Evolutionary conservation across 2,113 vertebrate genomes (phyloP).

Genomic region (Misgurnus anguillicaudatus): DNA sequence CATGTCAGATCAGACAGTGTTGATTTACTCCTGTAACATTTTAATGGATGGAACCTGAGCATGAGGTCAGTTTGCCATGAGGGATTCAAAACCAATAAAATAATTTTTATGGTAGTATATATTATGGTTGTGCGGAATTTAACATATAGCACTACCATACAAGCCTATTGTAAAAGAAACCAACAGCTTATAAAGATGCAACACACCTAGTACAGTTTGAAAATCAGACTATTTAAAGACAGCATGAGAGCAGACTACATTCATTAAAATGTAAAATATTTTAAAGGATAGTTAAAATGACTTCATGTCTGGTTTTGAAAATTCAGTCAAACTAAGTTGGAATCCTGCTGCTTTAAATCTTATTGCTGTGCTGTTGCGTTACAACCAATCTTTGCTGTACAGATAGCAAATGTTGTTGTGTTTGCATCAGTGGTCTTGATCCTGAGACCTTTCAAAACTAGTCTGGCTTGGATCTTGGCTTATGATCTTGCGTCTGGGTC

Average conservation of each 20-base stretch:
- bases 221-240: neutral
- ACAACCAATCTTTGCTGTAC: neutral
- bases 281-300: no score
- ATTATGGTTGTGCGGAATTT: no score
- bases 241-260: neutral
- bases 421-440: no score
- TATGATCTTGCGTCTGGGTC: no score
- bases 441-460: no score
- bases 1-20: slow-evolving; percentile 21
- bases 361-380: neutral
- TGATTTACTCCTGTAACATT: slow-evolving; percentile 9
- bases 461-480: no score
- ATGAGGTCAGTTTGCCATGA: slow-evolving; percentile 7
- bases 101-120: neutral
- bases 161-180: no score
- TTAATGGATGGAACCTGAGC: slow-evolving; percentile 18
- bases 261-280: neutral
- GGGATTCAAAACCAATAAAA: slow-evolving; percentile 1
- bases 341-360: neutral
- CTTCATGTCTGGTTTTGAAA: rapidly evolving
- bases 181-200: no score
- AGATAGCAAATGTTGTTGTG: neutral
- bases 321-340: neutral
- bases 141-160: no score
- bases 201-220: no score